Conservation (phyloP, 2,113 vertebrate species). For the Amphiprion percula region DNA sequence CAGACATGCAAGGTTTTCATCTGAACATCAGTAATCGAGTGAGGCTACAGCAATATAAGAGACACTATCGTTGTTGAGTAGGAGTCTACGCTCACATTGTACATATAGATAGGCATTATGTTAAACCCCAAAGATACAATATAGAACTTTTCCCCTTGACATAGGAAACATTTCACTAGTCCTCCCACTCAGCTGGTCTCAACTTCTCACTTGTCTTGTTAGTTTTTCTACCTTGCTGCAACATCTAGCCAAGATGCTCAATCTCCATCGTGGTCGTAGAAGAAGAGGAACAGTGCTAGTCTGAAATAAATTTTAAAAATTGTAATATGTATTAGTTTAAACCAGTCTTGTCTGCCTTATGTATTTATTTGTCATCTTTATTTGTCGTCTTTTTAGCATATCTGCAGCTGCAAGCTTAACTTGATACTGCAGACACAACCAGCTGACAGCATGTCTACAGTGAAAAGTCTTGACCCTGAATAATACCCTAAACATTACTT, state of each 20-base stretch:
- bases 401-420: background rate
- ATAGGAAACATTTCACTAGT: conserved; percentile 40
- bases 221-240: conserved; percentile 25
- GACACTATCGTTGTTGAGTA: conserved; percentile 44
- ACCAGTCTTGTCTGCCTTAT: background rate
- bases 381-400: background rate
- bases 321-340: conserved; percentile 6
- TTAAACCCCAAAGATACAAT: conserved; percentile 28
- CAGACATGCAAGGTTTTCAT: conserved; percentile 58
- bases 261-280: background rate
- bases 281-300: conserved; percentile 13
- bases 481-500: no score
- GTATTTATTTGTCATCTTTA: background rate
- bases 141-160: conserved; percentile 20
- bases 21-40: conserved; percentile 36
- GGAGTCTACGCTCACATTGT: conserved; percentile 35
- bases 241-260: conserved; percentile 7
- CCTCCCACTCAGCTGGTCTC: conserved; percentile 41
- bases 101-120: conserved; percentile 43
- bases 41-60: conserved; percentile 33
- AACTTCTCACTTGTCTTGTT: conserved; percentile 20
- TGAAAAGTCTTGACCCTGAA: background rate
- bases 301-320: background rate
- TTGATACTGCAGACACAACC: background rate
- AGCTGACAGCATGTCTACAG: background rate